A percentile compares a stretch with the other conserved stretches of the same genome.
These are phyloP conservation scores for Cricetomys ansorgei DNA, from an alignment of 2,113 vertebrate genomes.

Conservation along the genomic window DNA sequence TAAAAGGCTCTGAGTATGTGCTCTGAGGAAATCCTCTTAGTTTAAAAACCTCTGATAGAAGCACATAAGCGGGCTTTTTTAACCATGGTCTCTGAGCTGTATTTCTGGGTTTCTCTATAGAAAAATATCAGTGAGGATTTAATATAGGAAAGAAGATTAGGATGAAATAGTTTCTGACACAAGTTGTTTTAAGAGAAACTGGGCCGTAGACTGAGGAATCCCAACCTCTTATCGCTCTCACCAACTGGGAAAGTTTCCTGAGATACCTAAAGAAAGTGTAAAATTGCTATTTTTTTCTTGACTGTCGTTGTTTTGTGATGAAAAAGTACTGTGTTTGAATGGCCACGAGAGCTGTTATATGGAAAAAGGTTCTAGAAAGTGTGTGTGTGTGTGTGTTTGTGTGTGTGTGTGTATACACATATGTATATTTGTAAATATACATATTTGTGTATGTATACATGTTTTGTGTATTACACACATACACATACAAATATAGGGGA, in stretches of 20 bases:
- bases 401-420: neutral
- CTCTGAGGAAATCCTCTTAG: conserved; percentile 79
- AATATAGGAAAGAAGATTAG: conserved; percentile 66
- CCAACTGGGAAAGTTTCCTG: conserved; percentile 20
- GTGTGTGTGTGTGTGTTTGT: neutral
- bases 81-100: conserved; percentile 45
- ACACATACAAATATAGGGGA: neutral
- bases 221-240: neutral
- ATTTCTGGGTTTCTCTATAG: conserved; percentile 66
- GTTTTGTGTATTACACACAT: neutral
- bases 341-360: neutral
- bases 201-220: neutral
- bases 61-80: conserved; percentile 48
- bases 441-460: neutral
- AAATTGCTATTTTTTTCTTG: neutral
- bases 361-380: neutral
- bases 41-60: conserved; percentile 75
- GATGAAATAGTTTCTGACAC: conserved; percentile 62
- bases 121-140: conserved; percentile 73
- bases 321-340: neutral
- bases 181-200: conserved; percentile 68
- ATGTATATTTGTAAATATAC: fast-evolving
- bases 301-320: neutral
- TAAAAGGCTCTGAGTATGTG: conserved; percentile 26
- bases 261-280: neutral